Base-by-base conservation (phyloP, 2,797 vertebrate genomes). In the Serranus cabrilla region DNA sequence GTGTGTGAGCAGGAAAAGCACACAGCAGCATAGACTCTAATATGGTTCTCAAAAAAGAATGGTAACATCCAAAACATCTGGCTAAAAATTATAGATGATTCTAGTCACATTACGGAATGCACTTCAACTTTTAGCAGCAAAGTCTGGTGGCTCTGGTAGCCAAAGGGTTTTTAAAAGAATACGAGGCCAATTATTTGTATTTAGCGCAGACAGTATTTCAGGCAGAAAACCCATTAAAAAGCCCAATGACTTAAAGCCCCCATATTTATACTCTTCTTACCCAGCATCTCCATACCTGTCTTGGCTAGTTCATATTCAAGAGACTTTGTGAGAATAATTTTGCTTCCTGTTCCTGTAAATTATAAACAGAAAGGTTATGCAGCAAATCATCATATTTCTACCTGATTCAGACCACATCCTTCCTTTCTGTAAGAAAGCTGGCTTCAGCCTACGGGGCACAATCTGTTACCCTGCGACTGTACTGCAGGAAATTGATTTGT, bases 401-500 rank as follows among this genome's bases (percentile, higher is more conserved):
- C 1, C 20, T 17, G 43, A 39, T 52, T 42, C 57, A 46, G 43
- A 37, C 43, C 39, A 7, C 31, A 25, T 21, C 46, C 39, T 63
- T 27, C 6, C n/a, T 46, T 2, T 21, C 7, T 34, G 3, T 60
- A 60, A 71, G 46, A 70, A n/a, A 27, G 52, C 52, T 18, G 43
- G 13, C 51, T 60, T 43, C 18, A 43, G 43, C 74, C 62, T 55
- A 13, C 7, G 4, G 23, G 56, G 5, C 49, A 18, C n/a, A 74
- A 50, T 46, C 47, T 57, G 51, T 52, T 60, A 52, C 72, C 54
- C 46, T 20, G 46, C 0, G 20, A 76, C 71, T 72, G 56, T 21
- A 55, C 46, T 9, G 50, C 78, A 69, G 63, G 51, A 78, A 80
- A 87, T 73, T 63, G 71, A 83, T 78, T 81, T 69, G 34, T 60